Evolutionary conservation across 2,797 vertebrate genomes (phyloP).

Genomic region (Anableps anableps): DNA sequence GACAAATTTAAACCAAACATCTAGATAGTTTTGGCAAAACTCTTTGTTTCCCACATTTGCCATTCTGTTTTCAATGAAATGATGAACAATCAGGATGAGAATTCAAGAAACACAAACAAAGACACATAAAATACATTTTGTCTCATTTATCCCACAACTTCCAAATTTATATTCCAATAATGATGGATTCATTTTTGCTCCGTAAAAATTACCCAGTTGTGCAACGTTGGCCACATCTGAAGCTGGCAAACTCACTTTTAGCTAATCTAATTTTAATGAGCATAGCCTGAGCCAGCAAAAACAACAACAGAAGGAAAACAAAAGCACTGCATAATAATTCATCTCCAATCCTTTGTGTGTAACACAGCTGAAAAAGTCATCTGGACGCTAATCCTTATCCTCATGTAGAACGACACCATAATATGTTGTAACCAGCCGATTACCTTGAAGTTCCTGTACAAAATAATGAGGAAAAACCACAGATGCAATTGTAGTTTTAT

Average conservation of each 20-base stretch:
- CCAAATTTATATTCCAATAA: conserved; percentile 15
- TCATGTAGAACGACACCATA: background rate
- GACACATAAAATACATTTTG: conserved; percentile 20
- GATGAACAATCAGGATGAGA: conserved; percentile 43
- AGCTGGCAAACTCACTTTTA: conserved; percentile 46
- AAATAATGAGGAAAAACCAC: background rate
- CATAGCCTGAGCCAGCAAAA: conserved; percentile 52
- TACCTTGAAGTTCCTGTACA: background rate
- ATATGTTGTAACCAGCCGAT: background rate
- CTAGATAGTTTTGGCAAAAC: conserved; percentile 17
- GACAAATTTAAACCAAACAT: background rate
- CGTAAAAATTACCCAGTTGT: conserved; percentile 47
- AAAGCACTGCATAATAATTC: conserved; percentile 50
- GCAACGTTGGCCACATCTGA: conserved; percentile 38
- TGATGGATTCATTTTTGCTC: conserved; percentile 14
- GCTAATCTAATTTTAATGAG: conserved; percentile 72
- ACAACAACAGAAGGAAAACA: conserved; percentile 34
- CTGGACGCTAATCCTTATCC: background rate
- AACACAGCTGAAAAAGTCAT: conserved; percentile 34
- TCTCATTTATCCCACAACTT: conserved; percentile 56
- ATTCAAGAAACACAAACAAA: conserved; percentile 9
- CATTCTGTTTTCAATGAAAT: conserved; percentile 36
- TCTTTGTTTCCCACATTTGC: conserved; percentile 28
- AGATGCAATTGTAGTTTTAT: conserved; percentile 3
- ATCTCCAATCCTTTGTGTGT: conserved; percentile 17